Conservation (phyloP, 2,797 vertebrate species). For the Syngnathus rostellatus region DNA sequence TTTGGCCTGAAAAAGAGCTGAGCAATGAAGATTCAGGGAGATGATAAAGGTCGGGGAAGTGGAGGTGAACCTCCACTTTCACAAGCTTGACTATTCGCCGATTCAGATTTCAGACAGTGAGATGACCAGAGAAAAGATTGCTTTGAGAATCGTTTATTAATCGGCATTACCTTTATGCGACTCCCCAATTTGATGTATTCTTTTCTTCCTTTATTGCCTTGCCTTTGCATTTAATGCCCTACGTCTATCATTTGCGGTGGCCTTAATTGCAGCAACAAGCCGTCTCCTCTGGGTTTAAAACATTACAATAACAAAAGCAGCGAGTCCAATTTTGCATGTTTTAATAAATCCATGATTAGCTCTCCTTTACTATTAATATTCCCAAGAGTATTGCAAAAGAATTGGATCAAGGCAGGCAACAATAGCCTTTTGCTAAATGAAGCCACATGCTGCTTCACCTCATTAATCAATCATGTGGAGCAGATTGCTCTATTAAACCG, state of each 20-base stretch:
- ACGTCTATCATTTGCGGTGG: neutral
- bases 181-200: neutral
- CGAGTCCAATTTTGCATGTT: neutral
- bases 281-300: neutral
- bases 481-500: neutral
- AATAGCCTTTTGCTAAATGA: no score
- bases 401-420: no score
- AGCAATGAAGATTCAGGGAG: neutral
- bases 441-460: neutral
- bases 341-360: neutral
- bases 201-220: neutral
- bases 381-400: neutral
- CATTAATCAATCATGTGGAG: neutral
- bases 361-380: neutral
- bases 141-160: neutral
- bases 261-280: neutral
- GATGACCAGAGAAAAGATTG: neutral
- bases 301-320: neutral
- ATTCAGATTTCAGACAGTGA: no score
- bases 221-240: neutral
- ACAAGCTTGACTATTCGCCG: neutral
- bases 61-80: slow-evolving; percentile 1
- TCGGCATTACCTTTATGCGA: neutral
- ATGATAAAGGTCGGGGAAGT: neutral
- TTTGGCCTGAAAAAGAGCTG: slow-evolving; percentile 6